Conservation (phyloP, 2,797 vertebrate genomes). For the Gastrophryne carolinensis region DNA sequence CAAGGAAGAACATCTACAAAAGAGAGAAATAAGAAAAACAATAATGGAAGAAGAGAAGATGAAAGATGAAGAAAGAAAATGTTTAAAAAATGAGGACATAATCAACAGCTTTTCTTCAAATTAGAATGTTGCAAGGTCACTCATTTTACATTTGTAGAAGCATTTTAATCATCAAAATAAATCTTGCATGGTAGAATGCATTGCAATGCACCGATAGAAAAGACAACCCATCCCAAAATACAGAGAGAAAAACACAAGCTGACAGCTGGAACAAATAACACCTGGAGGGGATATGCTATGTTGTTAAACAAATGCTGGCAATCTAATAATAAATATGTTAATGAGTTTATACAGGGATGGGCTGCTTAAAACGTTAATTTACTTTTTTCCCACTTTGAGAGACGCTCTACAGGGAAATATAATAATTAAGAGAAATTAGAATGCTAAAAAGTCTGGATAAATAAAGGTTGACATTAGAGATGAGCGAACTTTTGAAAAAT, state of each 20-base stretch:
- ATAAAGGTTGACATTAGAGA: no score
- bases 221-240: background rate
- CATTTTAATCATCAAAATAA: background rate
- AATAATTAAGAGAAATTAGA: no score
- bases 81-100: no score
- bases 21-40: no score
- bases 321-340: background rate
- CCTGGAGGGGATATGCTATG: background rate
- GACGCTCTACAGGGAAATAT: no score
- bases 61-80: no score
- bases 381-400: background rate
- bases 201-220: background rate
- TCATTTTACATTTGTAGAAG: background rate
- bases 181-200: background rate
- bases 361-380: background rate
- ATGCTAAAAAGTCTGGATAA: background rate
- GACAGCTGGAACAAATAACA: background rate
- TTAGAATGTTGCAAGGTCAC: background rate
- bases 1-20: no score
- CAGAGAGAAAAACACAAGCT: background rate
- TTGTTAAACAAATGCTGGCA: background rate
- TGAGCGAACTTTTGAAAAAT: no score
- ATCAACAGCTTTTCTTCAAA: no score
- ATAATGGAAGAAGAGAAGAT: no score
- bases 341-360: background rate